Base-by-base conservation (phyloP, 2,113 vertebrate genomes). In the Copsychus sechellarum region DNA sequence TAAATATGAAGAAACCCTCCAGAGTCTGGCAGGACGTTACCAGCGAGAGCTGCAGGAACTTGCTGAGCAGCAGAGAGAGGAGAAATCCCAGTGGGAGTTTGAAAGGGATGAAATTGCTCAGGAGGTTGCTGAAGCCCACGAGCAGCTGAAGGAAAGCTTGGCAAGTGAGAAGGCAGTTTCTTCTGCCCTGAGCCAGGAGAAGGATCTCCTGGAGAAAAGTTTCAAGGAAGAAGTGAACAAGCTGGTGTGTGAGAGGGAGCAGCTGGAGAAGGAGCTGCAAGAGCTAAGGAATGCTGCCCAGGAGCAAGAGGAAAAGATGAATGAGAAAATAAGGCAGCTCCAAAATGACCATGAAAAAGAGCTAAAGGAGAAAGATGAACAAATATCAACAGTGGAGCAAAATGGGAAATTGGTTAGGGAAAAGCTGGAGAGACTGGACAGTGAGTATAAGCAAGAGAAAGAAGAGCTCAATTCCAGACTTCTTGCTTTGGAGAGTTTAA, bases 31-130 rank as follows among this genome's bases (percentile, higher is more conserved):
- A 34, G 97, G 97, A 31, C 92, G 72, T 90, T 96, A 98, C 95
- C 97, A 97, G 69, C 97, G 17, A 9, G 97, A 99, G 96, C 89
- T 99, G 83, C 66, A 5, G 54, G 96, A 98, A 8, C 90, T 99
- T 1, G 78, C 95, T 4, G 96, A 98, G 1, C 97, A 97, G 40
- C 98, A 98, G 0, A 76, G 28, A 1, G 96, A 98, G 79, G 98
- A 99, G 93, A 98, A 97, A 73, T 96, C 97, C 40, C 96, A 92
- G 91, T 99, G 98, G 99, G 97, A 99, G 62, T 98, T 98, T 13
- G 98, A 98, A 78, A 97, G 98, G 73, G 97, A 98, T 18, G 97
- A 98, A 74, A 96, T 98, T 28, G 65, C 92, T 86, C 98, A 98
- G 91, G 97, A 98, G 76, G 91, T 61, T 0, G 92, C 97, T 1